Conservation (phyloP, 2,797 vertebrate genomes). For the Xyrichtys novacula region DNA sequence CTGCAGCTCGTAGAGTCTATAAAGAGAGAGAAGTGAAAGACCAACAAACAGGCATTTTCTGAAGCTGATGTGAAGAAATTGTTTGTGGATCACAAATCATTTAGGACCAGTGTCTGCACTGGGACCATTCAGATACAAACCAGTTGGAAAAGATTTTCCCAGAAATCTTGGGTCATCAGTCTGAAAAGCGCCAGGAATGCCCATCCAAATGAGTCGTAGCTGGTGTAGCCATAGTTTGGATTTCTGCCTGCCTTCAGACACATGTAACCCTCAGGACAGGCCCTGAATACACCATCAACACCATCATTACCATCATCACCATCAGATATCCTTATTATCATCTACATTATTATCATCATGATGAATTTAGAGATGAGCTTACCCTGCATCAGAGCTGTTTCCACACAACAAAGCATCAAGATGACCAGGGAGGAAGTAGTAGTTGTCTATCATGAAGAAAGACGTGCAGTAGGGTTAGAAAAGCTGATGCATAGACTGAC, state of each 20-base stretch:
- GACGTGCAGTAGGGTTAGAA: too few species aligned
- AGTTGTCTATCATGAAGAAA: conserved; percentile 80
- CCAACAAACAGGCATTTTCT: not conserved
- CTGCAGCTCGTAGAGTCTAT: conserved; percentile 93
- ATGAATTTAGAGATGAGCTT: conserved; percentile 52
- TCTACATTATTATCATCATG: not conserved
- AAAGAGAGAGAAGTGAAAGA: conserved; percentile 13
- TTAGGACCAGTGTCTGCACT: not conserved
- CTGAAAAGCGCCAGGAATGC: conserved; percentile 95
- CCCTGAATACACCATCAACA: conserved; percentile 76
- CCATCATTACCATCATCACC: not conserved
- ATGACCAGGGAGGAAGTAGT: conserved; percentile 86
- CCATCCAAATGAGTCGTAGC: conserved; percentile 94
- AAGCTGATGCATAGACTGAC: too few species aligned
- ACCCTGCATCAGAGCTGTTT: conserved; percentile 95
- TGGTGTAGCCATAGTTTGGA: conserved; percentile 97
- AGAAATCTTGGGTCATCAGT: conserved; percentile 97
- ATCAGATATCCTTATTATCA: not conserved
- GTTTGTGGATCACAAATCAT: not conserved
- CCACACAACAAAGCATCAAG: conserved; percentile 91
- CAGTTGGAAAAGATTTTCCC: conserved; percentile 97
- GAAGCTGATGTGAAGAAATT: too few species aligned
- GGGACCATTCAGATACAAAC: conserved; percentile 67
- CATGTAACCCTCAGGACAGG: conserved; percentile 89
- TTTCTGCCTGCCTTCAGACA: conserved; percentile 92